Evolutionary conservation across 1,140 invertebrate species (phyloP).

Genomic region (Lordiphosa mommai): DNA sequence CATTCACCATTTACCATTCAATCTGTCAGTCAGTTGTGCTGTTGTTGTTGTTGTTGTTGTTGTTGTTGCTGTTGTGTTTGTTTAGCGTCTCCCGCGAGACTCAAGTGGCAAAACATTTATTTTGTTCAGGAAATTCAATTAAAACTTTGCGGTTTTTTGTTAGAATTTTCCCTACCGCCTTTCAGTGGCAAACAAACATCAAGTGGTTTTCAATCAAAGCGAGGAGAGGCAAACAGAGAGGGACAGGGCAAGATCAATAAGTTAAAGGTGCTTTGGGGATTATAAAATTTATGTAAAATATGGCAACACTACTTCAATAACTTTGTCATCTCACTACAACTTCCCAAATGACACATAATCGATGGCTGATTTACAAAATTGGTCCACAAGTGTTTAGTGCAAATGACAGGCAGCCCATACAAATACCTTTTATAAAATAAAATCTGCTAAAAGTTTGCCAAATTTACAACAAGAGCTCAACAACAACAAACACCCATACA

Average conservation of each 20-base stretch:
- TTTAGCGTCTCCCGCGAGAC: conserved; percentile 70
- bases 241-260: conserved; percentile 23
- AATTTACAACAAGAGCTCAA: conserved; percentile 11
- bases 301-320: background rate
- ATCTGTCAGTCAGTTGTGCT: conserved; percentile 34
- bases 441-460: conserved; percentile 24
- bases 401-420: conserved; percentile 43
- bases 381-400: conserved; percentile 44
- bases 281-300: no score
- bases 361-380: conserved; percentile 33
- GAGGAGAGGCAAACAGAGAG: conserved; percentile 16
- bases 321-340: background rate
- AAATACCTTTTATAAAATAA: conserved; percentile 42
- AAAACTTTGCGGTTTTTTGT: conserved; percentile 74
- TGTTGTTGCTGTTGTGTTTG: conserved; percentile 38
- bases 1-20: conserved; percentile 10
- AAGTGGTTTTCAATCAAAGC: conserved; percentile 72
- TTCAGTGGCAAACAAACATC: conserved; percentile 40
- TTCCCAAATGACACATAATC: conserved; percentile 29
- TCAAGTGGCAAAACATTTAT: conserved; percentile 75
- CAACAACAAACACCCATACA: conserved; percentile 18
- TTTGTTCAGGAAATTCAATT: conserved; percentile 76
- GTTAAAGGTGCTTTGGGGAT: conserved; percentile 22
- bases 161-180: conserved; percentile 15
- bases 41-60: conserved; percentile 33